Evolutionary conservation across 1,140 invertebrate genomes (phyloP), one percentile per base, ranked within the genome.

Genomic region (Babylonia areolata): DNA sequence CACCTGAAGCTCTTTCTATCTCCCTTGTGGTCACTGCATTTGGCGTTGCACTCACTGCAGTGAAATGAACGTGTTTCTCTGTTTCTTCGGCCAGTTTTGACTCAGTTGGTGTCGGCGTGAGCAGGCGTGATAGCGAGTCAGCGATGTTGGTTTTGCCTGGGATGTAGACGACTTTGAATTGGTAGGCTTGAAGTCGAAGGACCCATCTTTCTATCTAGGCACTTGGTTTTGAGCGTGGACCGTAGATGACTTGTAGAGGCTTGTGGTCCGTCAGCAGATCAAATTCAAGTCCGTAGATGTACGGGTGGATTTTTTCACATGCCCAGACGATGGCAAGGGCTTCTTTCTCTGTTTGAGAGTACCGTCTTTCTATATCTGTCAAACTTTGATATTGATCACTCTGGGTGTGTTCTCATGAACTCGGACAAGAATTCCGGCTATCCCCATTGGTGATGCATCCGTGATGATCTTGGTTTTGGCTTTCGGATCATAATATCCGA

Each of bases 301-400:
- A 96, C 28, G 90, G 86, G 69, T 92, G 86, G 86, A 95, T 95
- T 64, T 93, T 92, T 86, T 94, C 88, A 58, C 94, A 89, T 11
- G 93, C 90, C 90, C n/a, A 95, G 5, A 95, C 90, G 11, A 95
- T 85, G 23, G 91, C 94, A 42, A 95, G 84, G 35, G 88, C 91
- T 88, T 95, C 94, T 84, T 90, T 92, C 88, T 95, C 95, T 33
- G 92, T 94, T 23, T 92, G 93, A 0, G 90, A 92, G 86, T 95
- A 95, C 40, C 85, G 86, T 51, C 81, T 79, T 84, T 92, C 90
- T n/a, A 86, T 69, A 40, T 64, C 69, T 42, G 84, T 77, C 28
- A 91, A 75, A 42, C 82, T 82, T 35, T 89, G 58, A 46, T 86
- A 51, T 15, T 28, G 33, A 81, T 81, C 11, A 81, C 51, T 46